Base-by-base conservation (phyloP, 1,140 invertebrate genomes). In the Orchestia grillus region DNA sequence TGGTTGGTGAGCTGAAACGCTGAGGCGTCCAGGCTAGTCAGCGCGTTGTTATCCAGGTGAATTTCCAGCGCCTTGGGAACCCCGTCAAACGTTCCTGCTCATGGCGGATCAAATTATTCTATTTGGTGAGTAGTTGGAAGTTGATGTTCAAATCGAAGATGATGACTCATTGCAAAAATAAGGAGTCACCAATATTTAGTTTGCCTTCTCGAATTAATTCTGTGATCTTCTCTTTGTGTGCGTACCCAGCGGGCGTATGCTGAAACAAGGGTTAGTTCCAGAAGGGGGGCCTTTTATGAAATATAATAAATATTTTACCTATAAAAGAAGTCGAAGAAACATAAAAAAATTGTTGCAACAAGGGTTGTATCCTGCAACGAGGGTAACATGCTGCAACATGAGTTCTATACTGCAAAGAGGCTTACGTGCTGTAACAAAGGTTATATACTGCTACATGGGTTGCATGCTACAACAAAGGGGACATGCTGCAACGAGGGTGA, bases 51-150 rank as follows among this genome's bases (percentile, higher is more conserved):
- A 4, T 44, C 88, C 88, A 91, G 41, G 44, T 91, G 88, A 91
- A 91, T 91, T 44, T 91, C 88, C 44, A 91, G 44, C 44, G 44
- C 88, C 4, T 91, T 42, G 28, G 88, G 44, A 43, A 91, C 8
- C 3, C 88, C 88, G 28, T 91, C 88, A 28, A 91, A 91, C 88
- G 88, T 91, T 91, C 88, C 88, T 91, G 88, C 41, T 19, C 41
- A 91, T 91, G 4, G 15, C 28, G 28, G 36, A 77, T n/a, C 11
- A 77, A 3, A 77, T 36, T 23, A 28, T 36, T 36, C 28, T 77
- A 77, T 15, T 77, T 77, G 28, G 19, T 19, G 6, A 19, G 19
- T 53, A 53, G 19, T 53, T 8, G 6, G 6, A 6, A 8, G 19
- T 8, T 53, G 47, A 53, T 53, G 28, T 77, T 19, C 62, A 36